A percentile compares a stretch with the other conserved stretches of the same genome.
phyloP scores from a whole-genome alignment of 2,888 invertebrate species.

The Microplitis deprimator region DNA sequence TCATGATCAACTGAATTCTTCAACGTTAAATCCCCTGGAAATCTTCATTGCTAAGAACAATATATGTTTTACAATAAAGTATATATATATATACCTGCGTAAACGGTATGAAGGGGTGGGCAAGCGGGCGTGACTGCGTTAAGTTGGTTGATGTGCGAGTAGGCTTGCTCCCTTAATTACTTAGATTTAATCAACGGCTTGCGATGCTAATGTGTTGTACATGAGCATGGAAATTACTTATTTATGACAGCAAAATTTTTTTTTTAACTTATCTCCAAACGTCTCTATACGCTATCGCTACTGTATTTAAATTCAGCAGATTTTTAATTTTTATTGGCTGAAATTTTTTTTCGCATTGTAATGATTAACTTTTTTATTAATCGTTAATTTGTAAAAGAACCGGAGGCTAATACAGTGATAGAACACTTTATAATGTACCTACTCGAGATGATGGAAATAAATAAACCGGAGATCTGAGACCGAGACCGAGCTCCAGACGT shows the following conservation, averaged over 20 bases:
- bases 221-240: slow-evolving; percentile 58
- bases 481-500: background rate
- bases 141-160: slow-evolving; percentile 69
- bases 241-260: slow-evolving; percentile 4
- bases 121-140: slow-evolving; percentile 71
- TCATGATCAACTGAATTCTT: no score
- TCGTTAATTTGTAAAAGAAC: no score
- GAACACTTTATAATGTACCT: background rate
- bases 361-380: no score
- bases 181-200: slow-evolving; percentile 67
- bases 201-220: slow-evolving; percentile 50
- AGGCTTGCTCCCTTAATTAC: slow-evolving; percentile 71
- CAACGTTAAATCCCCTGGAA: background rate
- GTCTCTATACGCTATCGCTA: background rate
- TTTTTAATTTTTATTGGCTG: no score
- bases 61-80: background rate
- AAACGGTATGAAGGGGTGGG: slow-evolving; percentile 67
- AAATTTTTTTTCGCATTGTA: no score
- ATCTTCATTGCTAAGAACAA: background rate
- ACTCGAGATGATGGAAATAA: slow-evolving; percentile 10
- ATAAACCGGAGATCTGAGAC: background rate
- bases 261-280: background rate
- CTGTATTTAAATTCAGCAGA: no score
- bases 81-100: slow-evolving; percentile 52
- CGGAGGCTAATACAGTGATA: background rate